Conservation (phyloP, 1,140 invertebrate species). For the Maconellicoccus hirsutus region DNA sequence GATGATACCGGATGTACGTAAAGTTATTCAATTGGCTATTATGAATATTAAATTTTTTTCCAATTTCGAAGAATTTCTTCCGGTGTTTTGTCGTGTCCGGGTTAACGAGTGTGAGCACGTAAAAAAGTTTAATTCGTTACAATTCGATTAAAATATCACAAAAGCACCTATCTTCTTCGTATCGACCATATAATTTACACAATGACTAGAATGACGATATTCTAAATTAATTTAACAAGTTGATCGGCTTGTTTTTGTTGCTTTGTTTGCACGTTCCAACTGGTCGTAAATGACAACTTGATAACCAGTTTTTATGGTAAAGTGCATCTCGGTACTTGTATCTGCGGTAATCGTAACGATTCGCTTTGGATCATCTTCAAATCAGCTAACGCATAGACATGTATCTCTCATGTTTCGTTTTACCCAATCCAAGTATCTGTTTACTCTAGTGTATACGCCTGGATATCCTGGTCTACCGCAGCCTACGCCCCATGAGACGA, state of each 20-base stretch:
- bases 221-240: not conserved
- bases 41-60: not conserved
- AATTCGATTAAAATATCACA: conserved; percentile 5
- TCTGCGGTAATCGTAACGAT: not conserved
- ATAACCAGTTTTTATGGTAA: not conserved
- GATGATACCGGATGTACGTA: not conserved
- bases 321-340: not conserved
- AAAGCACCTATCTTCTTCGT: not conserved
- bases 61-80: no score
- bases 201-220: not conserved
- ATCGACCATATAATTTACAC: not conserved
- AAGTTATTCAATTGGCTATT: not conserved
- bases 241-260: not conserved
- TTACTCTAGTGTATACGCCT: conserved; percentile 76
- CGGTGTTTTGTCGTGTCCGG: no score
- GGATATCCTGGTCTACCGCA: conserved; percentile 66
- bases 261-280: not conserved
- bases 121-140: conserved; percentile 3
- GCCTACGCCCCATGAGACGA: conserved; percentile 65
- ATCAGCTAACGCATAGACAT: conserved; percentile 41
- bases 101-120: no score
- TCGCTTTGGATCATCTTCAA: not conserved
- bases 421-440: conserved; percentile 59
- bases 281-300: not conserved
- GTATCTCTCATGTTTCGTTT: conserved; percentile 44